These are phyloP conservation scores for Listronotus oregonensis DNA, from an alignment of 1,140 invertebrate genomes.

Conservation along the genomic window DNA sequence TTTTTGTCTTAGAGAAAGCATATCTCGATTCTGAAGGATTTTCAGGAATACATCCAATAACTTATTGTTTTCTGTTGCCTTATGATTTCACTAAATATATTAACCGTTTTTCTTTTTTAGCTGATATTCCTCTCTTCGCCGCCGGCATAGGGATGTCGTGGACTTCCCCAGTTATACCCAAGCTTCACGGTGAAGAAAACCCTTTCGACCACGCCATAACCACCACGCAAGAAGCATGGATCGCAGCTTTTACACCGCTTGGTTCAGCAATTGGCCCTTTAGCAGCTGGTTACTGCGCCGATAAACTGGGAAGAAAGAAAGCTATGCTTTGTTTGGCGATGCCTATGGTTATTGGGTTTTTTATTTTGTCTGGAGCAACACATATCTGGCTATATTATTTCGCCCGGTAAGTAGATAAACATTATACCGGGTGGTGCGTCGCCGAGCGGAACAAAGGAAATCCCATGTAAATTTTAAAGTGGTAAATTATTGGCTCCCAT, in stretches of 20 bases:
- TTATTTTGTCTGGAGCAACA: constrained; percentile 22
- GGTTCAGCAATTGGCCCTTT: constrained; percentile 65
- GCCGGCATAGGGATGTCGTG: constrained; percentile 57
- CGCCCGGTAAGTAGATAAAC: constrained; percentile 25
- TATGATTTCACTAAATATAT: no score
- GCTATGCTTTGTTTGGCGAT: constrained; percentile 56
- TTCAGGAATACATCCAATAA: no score
- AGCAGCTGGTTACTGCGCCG: constrained; percentile 51
- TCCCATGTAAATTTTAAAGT: no score
- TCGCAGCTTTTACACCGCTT: constrained; percentile 78
- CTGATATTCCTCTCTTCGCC: constrained; percentile 20
- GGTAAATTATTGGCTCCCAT: no score
- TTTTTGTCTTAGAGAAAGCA: no score
- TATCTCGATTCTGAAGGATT: no score
- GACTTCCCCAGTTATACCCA: constrained; percentile 71
- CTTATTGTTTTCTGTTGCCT: no score
- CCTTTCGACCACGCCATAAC: constrained; percentile 53
- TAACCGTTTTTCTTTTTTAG: constrained; percentile 20
- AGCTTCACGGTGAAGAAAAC: constrained; percentile 55
- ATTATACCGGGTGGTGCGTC: no score
- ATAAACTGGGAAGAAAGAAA: constrained; percentile 58
- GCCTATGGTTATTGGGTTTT: constrained; percentile 32
- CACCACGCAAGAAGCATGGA: constrained; percentile 71
- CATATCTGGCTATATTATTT: constrained; percentile 23
- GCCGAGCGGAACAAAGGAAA: no score